These are phyloP conservation scores for Aix galericulata DNA, from an alignment of 2,113 vertebrate species.

Conservation along the genomic window DNA sequence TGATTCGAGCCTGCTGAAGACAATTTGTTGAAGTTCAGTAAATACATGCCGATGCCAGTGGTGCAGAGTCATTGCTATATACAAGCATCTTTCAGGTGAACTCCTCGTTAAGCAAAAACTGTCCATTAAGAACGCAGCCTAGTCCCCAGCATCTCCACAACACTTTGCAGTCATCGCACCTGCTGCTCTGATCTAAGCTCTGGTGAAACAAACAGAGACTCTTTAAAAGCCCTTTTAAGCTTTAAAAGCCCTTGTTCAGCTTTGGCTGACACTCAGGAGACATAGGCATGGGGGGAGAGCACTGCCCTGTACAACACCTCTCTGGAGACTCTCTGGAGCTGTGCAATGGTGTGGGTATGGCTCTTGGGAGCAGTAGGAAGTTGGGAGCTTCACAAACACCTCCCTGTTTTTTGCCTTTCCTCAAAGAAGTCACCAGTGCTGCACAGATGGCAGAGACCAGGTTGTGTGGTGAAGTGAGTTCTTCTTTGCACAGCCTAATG, in stretches of 20 bases:
- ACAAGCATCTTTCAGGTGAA: background rate
- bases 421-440: background rate
- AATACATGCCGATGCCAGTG: background rate
- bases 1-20: background rate
- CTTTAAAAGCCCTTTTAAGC: background rate
- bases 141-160: background rate
- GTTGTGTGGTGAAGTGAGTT: background rate
- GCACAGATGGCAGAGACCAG: background rate
- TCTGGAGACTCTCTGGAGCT: background rate
- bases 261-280: background rate
- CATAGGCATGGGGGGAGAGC: background rate
- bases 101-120: background rate
- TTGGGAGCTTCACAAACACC: background rate
- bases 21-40: background rate
- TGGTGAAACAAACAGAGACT: background rate
- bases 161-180: background rate
- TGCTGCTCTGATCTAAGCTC: background rate
- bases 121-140: background rate
- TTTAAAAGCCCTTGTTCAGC: background rate
- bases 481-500: background rate
- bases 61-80: background rate
- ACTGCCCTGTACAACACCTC: background rate
- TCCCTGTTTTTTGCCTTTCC: fast-evolving
- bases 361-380: background rate
- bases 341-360: background rate